Evolutionary conservation across 2,888 invertebrate genomes (phyloP).

Genomic region (Strigamia maritima): DNA sequence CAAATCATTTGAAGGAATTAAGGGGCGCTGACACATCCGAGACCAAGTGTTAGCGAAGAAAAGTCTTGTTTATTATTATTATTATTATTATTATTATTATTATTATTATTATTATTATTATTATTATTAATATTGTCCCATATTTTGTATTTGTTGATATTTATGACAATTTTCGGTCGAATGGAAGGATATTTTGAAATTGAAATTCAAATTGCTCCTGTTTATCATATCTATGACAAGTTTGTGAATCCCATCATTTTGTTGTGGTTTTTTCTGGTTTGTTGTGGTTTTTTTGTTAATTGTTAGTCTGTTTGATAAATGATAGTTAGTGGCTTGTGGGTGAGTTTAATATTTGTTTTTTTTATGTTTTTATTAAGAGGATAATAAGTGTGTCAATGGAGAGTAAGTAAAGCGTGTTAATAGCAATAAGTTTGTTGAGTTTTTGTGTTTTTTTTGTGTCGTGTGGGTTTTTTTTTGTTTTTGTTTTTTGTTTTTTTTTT

Average conservation of each 20-base stretch:
- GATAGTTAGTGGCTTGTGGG: background rate
- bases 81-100: too few species aligned
- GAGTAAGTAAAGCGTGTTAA: background rate
- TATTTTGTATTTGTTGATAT: background rate
- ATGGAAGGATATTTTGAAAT: background rate
- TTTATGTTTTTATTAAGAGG: background rate
- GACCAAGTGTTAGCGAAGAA: slow-evolving; percentile 18
- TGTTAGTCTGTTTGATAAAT: background rate
- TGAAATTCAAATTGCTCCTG: background rate
- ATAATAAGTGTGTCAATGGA: background rate
- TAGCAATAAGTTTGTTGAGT: background rate
- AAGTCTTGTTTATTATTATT: too few species aligned
- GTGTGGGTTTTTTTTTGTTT: background rate
- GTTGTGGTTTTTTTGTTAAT: background rate
- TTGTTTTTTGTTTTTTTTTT: background rate
- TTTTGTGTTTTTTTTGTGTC: background rate
- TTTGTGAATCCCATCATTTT: background rate
- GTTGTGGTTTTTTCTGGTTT: background rate
- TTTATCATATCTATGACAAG: background rate
- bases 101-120: too few species aligned
- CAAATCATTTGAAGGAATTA: background rate
- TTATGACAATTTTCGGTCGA: background rate
- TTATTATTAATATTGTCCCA: too few species aligned
- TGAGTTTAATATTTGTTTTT: background rate
- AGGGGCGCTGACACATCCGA: background rate